phyloP scores from a whole-genome alignment of 2,888 invertebrate species.

The Cheilosia impressa region DNA sequence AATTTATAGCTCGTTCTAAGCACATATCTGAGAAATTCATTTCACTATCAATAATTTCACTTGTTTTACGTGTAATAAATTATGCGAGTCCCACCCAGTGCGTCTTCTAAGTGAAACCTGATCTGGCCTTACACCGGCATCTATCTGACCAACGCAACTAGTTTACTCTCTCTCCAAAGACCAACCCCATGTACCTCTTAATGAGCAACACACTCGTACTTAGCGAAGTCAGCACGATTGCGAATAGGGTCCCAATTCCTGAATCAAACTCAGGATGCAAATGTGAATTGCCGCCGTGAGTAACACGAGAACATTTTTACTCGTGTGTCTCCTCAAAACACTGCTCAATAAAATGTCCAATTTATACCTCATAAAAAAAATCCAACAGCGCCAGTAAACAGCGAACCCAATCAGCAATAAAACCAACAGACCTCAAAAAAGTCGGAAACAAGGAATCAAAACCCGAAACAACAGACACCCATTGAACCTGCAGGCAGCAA shows the following conservation, averaged over 20 bases:
- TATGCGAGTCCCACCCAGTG: background rate
- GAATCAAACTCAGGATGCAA: constrained; percentile 24
- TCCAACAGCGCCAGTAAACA: constrained; percentile 58
- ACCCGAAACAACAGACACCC: constrained; percentile 53
- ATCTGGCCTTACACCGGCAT: background rate
- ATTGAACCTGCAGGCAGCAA: constrained; percentile 25
- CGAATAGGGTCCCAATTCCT: constrained; percentile 1
- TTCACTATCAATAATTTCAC: background rate
- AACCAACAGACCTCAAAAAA: constrained; percentile 18
- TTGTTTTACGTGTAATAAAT: background rate
- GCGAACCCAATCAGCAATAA: constrained; percentile 63
- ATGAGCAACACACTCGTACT: constrained; percentile 61
- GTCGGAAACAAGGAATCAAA: constrained; percentile 25
- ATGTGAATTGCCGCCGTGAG: constrained; percentile 14
- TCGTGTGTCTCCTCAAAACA: constrained; percentile 55
- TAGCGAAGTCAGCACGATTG: constrained; percentile 45
- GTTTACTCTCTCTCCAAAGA: constrained; percentile 15
- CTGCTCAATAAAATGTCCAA: constrained; percentile 71
- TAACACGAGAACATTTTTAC: constrained; percentile 59
- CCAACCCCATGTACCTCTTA: constrained; percentile 45
- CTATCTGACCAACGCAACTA: constrained; percentile 21
- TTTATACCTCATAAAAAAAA: constrained; percentile 70
- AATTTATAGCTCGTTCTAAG: too few species aligned
- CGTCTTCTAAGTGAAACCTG: constrained; percentile 17
- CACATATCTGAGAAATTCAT: background rate